A percentile compares a stretch with the other conserved stretches of the same genome.
Evolutionary conservation across 1,140 invertebrate genomes (phyloP).

Genomic region (Ceratina calcarata): DNA sequence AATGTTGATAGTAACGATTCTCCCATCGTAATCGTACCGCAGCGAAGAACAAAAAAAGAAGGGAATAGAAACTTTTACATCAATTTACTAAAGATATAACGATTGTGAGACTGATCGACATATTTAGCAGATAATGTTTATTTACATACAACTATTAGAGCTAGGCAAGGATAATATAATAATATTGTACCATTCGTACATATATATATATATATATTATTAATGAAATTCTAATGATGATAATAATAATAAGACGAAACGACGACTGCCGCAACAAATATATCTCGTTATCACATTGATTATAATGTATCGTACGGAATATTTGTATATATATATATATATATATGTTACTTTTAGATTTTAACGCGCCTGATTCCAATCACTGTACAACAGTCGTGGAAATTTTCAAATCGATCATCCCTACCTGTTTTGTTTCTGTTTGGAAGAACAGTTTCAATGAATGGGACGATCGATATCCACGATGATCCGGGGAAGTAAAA

Average conservation of each 20-base stretch:
- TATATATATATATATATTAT: conserved; percentile 52
- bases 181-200: conserved; percentile 67
- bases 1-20: not conserved
- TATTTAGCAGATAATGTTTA: conserved; percentile 77
- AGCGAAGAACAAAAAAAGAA: not conserved
- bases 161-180: conserved; percentile 62
- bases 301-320: conserved; percentile 58
- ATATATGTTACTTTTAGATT: conserved; percentile 41
- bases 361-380: conserved; percentile 58
- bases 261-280: conserved; percentile 78
- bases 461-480: conserved; percentile 5
- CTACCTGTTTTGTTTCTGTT: conserved; percentile 23
- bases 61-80: conserved; percentile 46
- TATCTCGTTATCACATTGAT: conserved; percentile 73
- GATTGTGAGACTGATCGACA: conserved; percentile 80
- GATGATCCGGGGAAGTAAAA: conserved; percentile 27
- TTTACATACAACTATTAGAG: conserved; percentile 74
- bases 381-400: conserved; percentile 46
- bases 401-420: conserved; percentile 50
- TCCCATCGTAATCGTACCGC: conserved; percentile 1
- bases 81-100: conserved; percentile 63
- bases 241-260: conserved; percentile 48
- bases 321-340: conserved; percentile 58
- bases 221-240: conserved; percentile 63
- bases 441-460: not conserved